Evolutionary conservation across 2,888 invertebrate genomes (phyloP), one percentile per base, ranked within the genome.

Genomic region (Philhelius pedissequus): DNA sequence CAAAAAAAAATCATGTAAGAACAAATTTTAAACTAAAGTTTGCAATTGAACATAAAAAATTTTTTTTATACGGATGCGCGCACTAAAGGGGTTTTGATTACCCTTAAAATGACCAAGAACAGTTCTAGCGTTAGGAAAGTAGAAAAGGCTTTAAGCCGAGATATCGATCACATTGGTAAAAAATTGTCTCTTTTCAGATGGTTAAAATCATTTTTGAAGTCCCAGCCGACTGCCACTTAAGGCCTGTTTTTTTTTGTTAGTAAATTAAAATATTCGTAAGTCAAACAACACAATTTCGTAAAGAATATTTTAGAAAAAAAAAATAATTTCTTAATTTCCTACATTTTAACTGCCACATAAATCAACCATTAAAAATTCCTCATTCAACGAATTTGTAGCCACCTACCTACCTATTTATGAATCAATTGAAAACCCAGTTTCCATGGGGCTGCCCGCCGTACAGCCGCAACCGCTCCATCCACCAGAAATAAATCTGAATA

Each of bases 401-500:
- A n/a, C n/a, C n/a, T n/a, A n/a, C n/a, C n/a, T n/a, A n/a, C n/a
- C 4, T 0, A 32, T 68, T 68, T 68, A 68, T 68, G 68, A 68
- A 68, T 68, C 38, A 68, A 68, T 54, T 68, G 18, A 54, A 25
- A 22, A 52, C 68, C 38, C 50, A 68, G 52, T 68, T 68, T 54
- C 52, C 18, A 68, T 52, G 68, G 7, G 68, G 38, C n/a, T n/a
- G n/a, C n/a, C n/a, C n/a, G n/a, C n/a, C n/a, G n/a, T n/a, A n/a
- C n/a, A n/a, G n/a, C n/a, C n/a, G 25, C 52, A 1, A 4, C 4
- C 58, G 58, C 15, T 15, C 11, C 70, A 13, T 20, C n/a, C 11
- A 4, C 20, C 45, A 48, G 48, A 48, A 76, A 60, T 32, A 84
- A 69, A 80, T 69, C 70, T 60, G 40, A 80, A 75, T 66, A 68